Conservation (phyloP, 2,113 vertebrate genomes). For the Poeciliopsis retropinna region DNA sequence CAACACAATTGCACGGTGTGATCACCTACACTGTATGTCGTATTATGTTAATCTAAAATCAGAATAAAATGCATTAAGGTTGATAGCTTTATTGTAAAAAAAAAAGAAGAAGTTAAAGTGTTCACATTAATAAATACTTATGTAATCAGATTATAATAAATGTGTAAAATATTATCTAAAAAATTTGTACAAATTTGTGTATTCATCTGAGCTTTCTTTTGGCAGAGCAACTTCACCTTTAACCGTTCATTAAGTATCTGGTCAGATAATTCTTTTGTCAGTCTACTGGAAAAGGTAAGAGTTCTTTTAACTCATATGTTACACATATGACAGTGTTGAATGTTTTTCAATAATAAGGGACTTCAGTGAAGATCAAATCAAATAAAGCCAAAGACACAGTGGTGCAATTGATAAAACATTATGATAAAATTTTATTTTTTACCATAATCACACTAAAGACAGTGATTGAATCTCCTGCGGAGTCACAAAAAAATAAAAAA, state of each 20-base stretch:
- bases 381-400: neutral
- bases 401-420: neutral
- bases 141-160: neutral
- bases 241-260: neutral
- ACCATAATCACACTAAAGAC: neutral
- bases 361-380: neutral
- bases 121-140: neutral
- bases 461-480: neutral
- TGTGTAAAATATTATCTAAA: neutral
- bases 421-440: neutral
- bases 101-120: neutral
- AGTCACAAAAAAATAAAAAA: neutral
- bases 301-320: neutral
- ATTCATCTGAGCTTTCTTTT: neutral
- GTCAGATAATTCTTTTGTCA: slow-evolving; percentile 7
- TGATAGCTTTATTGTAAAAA: neutral
- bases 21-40: neutral
- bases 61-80: neutral
- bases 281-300: slow-evolving; percentile 63
- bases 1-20: too few relatives aligned
- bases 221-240: slow-evolving; percentile 41
- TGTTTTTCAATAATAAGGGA: neutral
- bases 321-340: neutral
- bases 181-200: neutral
- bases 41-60: neutral